A percentile compares a stretch with the other conserved stretches of the same genome.
Evolutionary conservation across 2,113 vertebrate species (phyloP).

Genomic region (Halcyon senegalensis): DNA sequence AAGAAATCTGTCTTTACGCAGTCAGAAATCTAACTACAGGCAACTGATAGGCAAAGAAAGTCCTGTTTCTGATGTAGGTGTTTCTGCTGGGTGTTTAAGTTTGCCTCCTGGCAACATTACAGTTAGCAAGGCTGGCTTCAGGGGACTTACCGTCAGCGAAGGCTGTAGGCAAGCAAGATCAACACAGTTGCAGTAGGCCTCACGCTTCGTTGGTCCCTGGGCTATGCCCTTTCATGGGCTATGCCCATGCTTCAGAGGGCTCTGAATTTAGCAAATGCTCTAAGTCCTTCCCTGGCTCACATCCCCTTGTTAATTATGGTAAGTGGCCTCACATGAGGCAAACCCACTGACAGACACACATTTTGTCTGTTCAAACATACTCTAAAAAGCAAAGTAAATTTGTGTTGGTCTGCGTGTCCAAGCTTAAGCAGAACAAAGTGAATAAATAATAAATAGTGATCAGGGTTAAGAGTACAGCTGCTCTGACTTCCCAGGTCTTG

Average conservation of each 20-base stretch:
- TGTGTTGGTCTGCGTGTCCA: not conserved
- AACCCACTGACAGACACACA: not conserved
- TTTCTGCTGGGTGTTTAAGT: not conserved
- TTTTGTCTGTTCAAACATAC: not conserved
- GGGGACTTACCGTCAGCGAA: not conserved
- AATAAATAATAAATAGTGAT: conserved; percentile 22
- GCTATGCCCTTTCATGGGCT: not conserved
- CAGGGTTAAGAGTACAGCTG: not conserved
- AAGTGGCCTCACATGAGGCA: not conserved
- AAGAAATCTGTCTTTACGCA: not conserved
- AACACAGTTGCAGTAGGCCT: not conserved
- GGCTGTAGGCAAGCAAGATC: not conserved
- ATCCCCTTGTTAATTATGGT: not conserved
- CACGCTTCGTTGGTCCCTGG: not conserved
- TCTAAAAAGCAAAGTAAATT: not conserved
- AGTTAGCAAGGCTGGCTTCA: not conserved
- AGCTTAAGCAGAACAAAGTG: not conserved
- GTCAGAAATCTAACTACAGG: not conserved
- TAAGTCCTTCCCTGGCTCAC: not conserved
- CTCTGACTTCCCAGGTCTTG: not conserved
- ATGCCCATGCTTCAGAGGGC: accelerated
- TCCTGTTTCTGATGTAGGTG: not conserved
- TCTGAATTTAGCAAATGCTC: not conserved
- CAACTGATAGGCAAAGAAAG: not conserved
- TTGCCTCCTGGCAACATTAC: not conserved